A percentile compares a stretch with the other conserved stretches of the same genome.
Evolutionary conservation across 2,797 vertebrate species (phyloP).

Genomic region (Anguilla marmorata): DNA sequence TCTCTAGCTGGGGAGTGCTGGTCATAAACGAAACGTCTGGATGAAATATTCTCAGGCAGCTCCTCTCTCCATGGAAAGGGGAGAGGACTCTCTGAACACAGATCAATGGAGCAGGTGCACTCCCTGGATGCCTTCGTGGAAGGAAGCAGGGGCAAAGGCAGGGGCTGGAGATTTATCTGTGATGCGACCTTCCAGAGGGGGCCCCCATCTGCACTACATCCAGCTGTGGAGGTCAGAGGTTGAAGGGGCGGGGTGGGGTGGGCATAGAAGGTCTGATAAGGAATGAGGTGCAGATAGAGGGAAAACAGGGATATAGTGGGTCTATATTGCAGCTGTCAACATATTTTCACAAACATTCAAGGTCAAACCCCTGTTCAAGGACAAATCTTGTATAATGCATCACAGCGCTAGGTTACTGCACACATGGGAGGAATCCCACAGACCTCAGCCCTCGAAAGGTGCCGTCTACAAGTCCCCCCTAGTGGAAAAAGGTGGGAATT

Average conservation of each 20-base stretch:
- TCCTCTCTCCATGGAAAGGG: conserved; percentile 13
- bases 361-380: background rate
- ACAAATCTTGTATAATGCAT: background rate
- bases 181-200: background rate
- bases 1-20: background rate
- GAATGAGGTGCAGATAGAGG: background rate
- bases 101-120: conserved; percentile 9
- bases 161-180: background rate
- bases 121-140: background rate
- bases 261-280: background rate
- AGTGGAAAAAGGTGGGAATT: conserved; percentile 4
- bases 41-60: conserved; percentile 26
- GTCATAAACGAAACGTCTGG: background rate
- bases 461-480: background rate
- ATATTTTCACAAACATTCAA: background rate
- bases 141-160: background rate
- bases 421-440: background rate
- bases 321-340: background rate
- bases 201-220: background rate
- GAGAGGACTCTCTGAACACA: background rate
- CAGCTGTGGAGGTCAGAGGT: background rate
- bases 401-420: background rate
- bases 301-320: background rate
- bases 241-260: too few relatives aligned
- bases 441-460: conserved; percentile 4